Evolutionary conservation across 30 jellyfish, hydroid and myxozoan genomes (phyloP).

Genomic region (Nemopilema nomurai): DNA sequence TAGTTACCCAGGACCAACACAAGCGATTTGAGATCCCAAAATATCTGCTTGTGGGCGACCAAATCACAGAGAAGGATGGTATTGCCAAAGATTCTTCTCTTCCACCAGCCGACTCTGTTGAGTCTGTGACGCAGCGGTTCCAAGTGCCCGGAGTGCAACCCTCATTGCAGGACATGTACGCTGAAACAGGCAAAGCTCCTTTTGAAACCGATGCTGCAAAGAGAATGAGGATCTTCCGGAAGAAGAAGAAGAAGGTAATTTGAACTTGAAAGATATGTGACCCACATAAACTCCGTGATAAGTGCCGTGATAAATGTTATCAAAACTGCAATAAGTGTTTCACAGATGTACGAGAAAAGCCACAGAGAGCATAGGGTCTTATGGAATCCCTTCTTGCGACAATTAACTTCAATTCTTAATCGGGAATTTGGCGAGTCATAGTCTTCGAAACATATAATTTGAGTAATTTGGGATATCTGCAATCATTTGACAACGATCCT

Average conservation of each 20-base stretch:
- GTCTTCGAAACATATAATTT: too few relatives aligned
- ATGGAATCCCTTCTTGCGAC: too few relatives aligned
- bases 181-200: slow-evolving; percentile 89
- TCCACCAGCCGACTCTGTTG: slow-evolving; percentile 81
- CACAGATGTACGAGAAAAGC: too few relatives aligned
- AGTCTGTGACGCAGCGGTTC: slow-evolving; percentile 81
- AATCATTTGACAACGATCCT: too few relatives aligned
- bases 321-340: too few relatives aligned
- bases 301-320: neutral
- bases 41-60: slow-evolving; percentile 74
- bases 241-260: slow-evolving; percentile 61
- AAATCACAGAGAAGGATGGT: slow-evolving; percentile 70
- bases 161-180: slow-evolving; percentile 78
- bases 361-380: too few relatives aligned
- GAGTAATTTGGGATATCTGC: too few relatives aligned
- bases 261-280: neutral
- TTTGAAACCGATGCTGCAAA: slow-evolving; percentile 66
- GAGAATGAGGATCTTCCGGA: slow-evolving; percentile 66
- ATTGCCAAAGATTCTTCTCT: slow-evolving; percentile 38
- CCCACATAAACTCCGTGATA: neutral
- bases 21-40: slow-evolving; percentile 77
- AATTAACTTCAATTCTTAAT: too few relatives aligned
- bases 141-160: slow-evolving; percentile 84
- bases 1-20: slow-evolving; percentile 63
- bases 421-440: too few relatives aligned